Percentiles rank a stretch among this genome's conserved stretches.
Evolutionary conservation across 2,797 vertebrate genomes (phyloP).

Genomic region (Melanotaenia nigrans): DNA sequence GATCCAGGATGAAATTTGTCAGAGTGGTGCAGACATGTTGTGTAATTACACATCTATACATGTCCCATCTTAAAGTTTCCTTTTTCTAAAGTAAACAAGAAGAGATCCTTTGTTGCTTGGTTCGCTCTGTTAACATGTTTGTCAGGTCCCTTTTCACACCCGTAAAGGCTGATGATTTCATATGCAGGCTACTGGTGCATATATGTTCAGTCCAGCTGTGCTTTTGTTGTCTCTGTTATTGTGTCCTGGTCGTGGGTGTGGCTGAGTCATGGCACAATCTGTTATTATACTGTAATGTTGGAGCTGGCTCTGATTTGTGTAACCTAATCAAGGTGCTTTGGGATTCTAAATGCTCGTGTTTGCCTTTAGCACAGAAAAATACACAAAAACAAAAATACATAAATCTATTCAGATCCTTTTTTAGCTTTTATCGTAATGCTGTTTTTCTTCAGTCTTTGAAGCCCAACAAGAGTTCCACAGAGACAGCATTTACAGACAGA

Average conservation of each 20-base stretch:
- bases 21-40: constrained; percentile 67
- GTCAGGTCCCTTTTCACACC: constrained; percentile 54
- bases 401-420: constrained; percentile 41
- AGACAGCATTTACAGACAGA: constrained; percentile 58
- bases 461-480: constrained; percentile 47
- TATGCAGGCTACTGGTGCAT: constrained; percentile 32
- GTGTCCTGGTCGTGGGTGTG: constrained; percentile 62
- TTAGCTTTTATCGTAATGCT: constrained; percentile 31
- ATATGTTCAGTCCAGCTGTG: constrained; percentile 71
- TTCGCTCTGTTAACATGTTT: constrained; percentile 54
- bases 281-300: constrained; percentile 50
- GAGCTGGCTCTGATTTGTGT: constrained; percentile 39
- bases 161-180: constrained; percentile 37
- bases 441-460: constrained; percentile 44
- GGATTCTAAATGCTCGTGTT: constrained; percentile 55
- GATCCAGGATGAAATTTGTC: constrained; percentile 72
- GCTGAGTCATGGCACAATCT: constrained; percentile 51
- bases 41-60: constrained; percentile 74
- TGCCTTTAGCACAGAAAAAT: constrained; percentile 38
- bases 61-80: constrained; percentile 57
- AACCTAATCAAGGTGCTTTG: constrained; percentile 61
- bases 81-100: constrained; percentile 66
- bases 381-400: constrained; percentile 21
- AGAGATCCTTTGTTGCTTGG: constrained; percentile 46
- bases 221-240: constrained; percentile 69